Evolutionary conservation across 2,888 invertebrate genomes (phyloP).

Genomic region (Bimastos eiseni): DNA sequence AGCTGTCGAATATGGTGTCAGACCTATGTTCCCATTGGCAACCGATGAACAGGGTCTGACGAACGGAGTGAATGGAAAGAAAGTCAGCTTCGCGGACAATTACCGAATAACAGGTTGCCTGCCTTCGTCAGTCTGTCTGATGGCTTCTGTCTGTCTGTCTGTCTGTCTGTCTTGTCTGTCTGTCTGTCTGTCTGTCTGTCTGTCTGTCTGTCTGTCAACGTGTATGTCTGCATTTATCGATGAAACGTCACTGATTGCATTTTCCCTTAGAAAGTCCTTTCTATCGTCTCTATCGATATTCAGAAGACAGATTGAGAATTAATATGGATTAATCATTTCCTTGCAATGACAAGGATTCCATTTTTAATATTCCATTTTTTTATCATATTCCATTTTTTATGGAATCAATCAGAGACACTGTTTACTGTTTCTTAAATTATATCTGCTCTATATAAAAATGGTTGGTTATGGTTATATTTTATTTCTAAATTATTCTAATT

Average conservation of each 20-base stretch:
- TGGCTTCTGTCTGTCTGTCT: no score
- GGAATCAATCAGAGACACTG: no score
- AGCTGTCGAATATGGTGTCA: background rate
- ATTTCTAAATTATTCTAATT: background rate
- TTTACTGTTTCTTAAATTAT: background rate
- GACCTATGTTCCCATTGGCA: background rate
- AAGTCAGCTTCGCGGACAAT: conserved; percentile 27
- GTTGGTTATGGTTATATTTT: no score
- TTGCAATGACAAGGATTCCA: no score
- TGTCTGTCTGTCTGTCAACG: background rate
- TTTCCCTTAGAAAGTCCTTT: no score
- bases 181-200: background rate
- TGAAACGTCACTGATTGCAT: background rate
- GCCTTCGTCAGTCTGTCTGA: background rate
- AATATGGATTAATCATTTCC: no score
- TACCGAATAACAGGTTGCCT: background rate
- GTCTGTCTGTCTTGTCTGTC: background rate
- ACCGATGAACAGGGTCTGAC: background rate
- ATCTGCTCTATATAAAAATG: no score
- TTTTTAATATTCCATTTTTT: no score
- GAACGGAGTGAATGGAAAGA: background rate
- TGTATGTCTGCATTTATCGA: no score
- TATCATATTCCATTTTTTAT: no score
- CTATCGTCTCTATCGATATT: background rate
- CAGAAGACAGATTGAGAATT: background rate